Evolutionary conservation across 2,888 invertebrate species (phyloP).

Genomic region (Sialis fuliginosa): DNA sequence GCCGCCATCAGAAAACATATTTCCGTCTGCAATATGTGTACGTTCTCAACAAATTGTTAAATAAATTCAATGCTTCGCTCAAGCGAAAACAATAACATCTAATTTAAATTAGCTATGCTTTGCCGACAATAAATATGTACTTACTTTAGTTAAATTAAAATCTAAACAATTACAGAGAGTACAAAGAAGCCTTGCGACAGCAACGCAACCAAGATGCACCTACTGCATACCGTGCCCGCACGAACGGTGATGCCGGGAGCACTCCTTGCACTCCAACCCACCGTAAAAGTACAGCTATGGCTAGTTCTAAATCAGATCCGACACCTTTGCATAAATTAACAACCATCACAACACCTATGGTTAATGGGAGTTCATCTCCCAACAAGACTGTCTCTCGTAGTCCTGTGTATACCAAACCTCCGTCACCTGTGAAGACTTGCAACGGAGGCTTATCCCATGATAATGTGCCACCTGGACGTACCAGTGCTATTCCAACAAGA

Average conservation of each 20-base stretch:
- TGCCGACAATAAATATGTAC: no score
- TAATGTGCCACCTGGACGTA: constrained; percentile 21
- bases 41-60: no score
- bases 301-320: constrained; percentile 29
- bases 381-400: constrained; percentile 25
- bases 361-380: constrained; percentile 65
- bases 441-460: constrained; percentile 41
- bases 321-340: constrained; percentile 28
- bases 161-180: constrained; percentile 39
- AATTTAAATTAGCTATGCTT: no score
- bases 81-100: no score
- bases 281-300: constrained; percentile 23
- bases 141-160: no score
- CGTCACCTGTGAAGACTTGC: constrained; percentile 44
- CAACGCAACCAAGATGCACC: constrained; percentile 62
- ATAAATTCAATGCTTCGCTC: no score
- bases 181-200: constrained; percentile 75
- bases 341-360: constrained; percentile 35
- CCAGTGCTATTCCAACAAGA: constrained; percentile 15
- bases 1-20: no score
- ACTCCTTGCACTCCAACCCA: constrained; percentile 30
- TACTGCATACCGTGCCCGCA: constrained; percentile 49
- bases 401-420: constrained; percentile 40
- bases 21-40: no score
- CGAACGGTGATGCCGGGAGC: constrained; percentile 35